A percentile compares a stretch with the other conserved stretches of the same genome.
These are phyloP conservation scores for Sesamia nonagrioides DNA, from an alignment of 1,140 invertebrate species.

Conservation along the genomic window DNA sequence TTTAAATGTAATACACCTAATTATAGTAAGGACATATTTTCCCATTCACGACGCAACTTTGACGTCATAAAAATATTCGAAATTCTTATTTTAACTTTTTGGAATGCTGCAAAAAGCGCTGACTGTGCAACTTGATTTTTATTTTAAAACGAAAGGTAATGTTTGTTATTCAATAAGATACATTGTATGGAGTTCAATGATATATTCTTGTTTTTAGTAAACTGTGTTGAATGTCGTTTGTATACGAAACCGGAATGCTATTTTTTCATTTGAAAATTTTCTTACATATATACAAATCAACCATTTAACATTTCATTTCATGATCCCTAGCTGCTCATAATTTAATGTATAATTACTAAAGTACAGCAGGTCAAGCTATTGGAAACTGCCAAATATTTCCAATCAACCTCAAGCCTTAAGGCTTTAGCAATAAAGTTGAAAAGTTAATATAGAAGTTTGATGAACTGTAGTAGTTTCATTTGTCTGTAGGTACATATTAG, in stretches of 20 bases:
- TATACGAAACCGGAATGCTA: background rate
- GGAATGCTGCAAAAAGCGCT: background rate
- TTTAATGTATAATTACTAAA: background rate
- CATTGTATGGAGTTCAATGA: too few relatives aligned
- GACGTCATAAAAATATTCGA: background rate
- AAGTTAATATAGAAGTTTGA: too few relatives aligned
- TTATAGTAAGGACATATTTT: background rate
- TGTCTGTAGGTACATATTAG: background rate
- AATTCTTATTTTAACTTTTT: background rate
- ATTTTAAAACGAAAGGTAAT: background rate
- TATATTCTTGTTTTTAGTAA: too few relatives aligned
- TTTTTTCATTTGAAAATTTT: background rate
- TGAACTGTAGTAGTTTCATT: too few relatives aligned
- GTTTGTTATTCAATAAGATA: too few relatives aligned
- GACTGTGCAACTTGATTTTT: background rate
- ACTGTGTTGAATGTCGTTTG: background rate
- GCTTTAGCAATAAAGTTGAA: too few relatives aligned
- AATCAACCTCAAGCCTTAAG: too few relatives aligned
- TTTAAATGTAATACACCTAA: background rate
- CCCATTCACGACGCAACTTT: constrained; percentile 29
- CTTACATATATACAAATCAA: background rate
- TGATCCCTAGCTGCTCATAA: background rate
- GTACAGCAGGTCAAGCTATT: too few relatives aligned
- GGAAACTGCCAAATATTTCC: too few relatives aligned
- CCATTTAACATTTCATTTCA: background rate